Evolutionary conservation across 2,888 invertebrate species (phyloP).

Genomic region (Thereva nobilitata): DNA sequence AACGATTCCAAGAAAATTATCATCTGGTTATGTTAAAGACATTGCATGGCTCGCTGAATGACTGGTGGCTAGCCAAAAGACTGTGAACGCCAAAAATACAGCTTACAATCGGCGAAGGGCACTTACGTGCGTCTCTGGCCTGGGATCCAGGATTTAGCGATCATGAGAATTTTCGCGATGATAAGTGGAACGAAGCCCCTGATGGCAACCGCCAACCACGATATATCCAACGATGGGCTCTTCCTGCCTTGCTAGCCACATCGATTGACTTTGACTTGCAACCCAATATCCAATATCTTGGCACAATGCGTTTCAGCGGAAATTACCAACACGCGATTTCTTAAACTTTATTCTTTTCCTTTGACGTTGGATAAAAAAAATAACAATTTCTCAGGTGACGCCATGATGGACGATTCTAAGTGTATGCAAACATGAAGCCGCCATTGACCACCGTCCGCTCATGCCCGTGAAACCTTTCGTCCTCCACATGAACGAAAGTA

Average conservation of each 20-base stretch:
- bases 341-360: slow-evolving; percentile 23
- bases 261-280: slow-evolving; percentile 41
- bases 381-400: slow-evolving; percentile 24
- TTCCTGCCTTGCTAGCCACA: slow-evolving; percentile 44
- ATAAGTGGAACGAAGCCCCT: slow-evolving; percentile 43
- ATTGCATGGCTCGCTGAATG: too few relatives aligned
- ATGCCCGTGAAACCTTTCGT: slow-evolving; percentile 6
- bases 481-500: neutral
- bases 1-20: too few relatives aligned
- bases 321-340: slow-evolving; percentile 41
- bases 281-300: slow-evolving; percentile 41
- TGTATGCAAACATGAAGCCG: neutral
- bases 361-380: slow-evolving; percentile 15
- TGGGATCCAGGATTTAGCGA: slow-evolving; percentile 14
- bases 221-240: slow-evolving; percentile 39
- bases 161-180: slow-evolving; percentile 46
- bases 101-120: slow-evolving; percentile 35
- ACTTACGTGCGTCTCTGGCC: slow-evolving; percentile 13
- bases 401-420: slow-evolving; percentile 15
- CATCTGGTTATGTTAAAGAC: too few relatives aligned
- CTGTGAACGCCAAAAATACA: neutral
- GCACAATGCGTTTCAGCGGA: slow-evolving; percentile 37
- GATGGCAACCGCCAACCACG: slow-evolving; percentile 44
- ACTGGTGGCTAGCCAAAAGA: too few relatives aligned
- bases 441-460: slow-evolving; percentile 8